Percentiles rank a stretch among this genome's conserved stretches.
Conservation (phyloP, 2,113 vertebrate genomes). For the Gavialis gangeticus region DNA sequence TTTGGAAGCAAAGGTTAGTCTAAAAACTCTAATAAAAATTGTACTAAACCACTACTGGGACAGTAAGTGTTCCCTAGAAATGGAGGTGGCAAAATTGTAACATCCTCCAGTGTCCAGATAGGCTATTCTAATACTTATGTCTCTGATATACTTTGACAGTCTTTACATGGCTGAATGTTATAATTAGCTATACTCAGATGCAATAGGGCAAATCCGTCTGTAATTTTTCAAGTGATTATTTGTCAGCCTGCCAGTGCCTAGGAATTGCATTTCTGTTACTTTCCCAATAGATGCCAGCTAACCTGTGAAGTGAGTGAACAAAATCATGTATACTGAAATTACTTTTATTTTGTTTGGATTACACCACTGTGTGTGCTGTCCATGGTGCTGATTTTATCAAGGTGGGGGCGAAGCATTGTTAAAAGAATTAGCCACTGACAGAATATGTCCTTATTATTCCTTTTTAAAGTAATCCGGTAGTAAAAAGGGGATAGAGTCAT, state of each 20-base stretch:
- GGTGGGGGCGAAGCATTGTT: no score
- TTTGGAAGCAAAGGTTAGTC: background rate
- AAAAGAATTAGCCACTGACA: background rate
- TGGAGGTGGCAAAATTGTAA: constrained; percentile 12
- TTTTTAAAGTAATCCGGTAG: background rate
- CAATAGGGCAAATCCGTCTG: background rate
- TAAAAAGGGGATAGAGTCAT: background rate
- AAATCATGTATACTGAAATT: background rate
- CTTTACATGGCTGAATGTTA: constrained; percentile 2
- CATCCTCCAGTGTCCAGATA: constrained; percentile 9
- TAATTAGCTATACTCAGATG: background rate
- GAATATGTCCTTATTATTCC: background rate
- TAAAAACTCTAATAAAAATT: constrained; percentile 15
- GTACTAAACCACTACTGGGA: background rate
- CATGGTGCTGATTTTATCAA: background rate
- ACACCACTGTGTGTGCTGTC: background rate
- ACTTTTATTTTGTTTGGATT: background rate
- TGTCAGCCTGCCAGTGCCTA: background rate
- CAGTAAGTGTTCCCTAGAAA: background rate
- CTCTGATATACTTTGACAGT: background rate
- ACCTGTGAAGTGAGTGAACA: background rate
- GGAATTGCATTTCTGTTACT: background rate
- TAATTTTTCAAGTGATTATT: background rate
- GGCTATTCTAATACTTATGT: background rate
- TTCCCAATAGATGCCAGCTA: background rate